These are phyloP conservation scores for Neocrepidodera transversa DNA, from an alignment of 2,888 invertebrate genomes.

Conservation along the genomic window DNA sequence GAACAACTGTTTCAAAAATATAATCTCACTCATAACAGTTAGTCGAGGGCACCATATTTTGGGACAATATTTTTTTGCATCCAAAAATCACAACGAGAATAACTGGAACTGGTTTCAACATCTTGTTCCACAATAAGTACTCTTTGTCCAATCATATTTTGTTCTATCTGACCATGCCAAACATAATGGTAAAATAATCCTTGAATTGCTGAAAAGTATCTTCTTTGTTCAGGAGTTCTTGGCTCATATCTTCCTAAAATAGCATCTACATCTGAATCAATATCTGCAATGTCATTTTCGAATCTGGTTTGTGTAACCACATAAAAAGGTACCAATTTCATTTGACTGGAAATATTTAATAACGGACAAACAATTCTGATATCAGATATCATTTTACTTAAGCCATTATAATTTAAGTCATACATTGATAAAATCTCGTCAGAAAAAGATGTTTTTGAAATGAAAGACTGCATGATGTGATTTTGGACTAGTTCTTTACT, in stretches of 20 bases:
- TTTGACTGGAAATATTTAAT: constrained; percentile 69
- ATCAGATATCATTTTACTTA: constrained; percentile 78
- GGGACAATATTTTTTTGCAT: constrained; percentile 77
- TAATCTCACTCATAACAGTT: too few relatives aligned
- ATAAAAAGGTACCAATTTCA: constrained; percentile 74
- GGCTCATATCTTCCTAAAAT: constrained; percentile 78
- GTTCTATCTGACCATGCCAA: constrained; percentile 76
- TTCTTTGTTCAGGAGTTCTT: constrained; percentile 74
- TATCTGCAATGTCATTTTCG: constrained; percentile 57
- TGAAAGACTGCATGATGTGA: constrained; percentile 68
- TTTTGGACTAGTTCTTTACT: constrained; percentile 70
- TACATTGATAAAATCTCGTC: constrained; percentile 71
- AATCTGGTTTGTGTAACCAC: constrained; percentile 73
- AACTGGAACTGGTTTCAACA: constrained; percentile 67
- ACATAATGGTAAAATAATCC: constrained; percentile 84
- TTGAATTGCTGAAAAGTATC: constrained; percentile 81
- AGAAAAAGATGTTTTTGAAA: constrained; percentile 70
- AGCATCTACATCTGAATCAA: constrained; percentile 75
- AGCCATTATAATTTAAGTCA: constrained; percentile 70
- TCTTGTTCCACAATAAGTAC: constrained; percentile 78
- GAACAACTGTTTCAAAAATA: too few relatives aligned
- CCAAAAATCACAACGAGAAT: constrained; percentile 81
- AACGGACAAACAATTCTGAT: constrained; percentile 82
- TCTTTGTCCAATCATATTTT: constrained; percentile 63
- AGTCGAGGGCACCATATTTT: constrained; percentile 77